These are phyloP conservation scores for Saturnia japonica DNA, from an alignment of 2,888 invertebrate genomes.

Conservation along the genomic window DNA sequence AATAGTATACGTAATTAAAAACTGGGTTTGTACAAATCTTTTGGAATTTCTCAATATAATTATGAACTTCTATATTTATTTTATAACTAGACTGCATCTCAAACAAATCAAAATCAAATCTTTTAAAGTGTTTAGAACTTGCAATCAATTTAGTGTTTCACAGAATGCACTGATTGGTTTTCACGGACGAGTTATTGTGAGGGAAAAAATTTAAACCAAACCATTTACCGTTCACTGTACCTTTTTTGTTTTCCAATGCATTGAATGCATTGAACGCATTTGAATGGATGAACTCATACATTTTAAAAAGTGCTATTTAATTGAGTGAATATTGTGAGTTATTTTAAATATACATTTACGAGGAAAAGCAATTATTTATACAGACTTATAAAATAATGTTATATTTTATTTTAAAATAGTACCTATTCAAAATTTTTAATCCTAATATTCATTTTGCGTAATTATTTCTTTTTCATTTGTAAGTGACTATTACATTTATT, in stretches of 20 bases:
- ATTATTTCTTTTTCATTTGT: too few relatives aligned
- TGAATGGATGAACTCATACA: background rate
- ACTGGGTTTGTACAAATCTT: background rate
- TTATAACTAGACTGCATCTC: too few relatives aligned
- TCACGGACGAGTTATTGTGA: slow-evolving; percentile 9
- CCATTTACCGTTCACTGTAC: background rate
- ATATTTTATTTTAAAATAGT: too few relatives aligned
- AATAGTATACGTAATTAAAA: background rate
- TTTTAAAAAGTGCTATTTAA: background rate
- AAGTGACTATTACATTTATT: too few relatives aligned
- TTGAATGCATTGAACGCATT: background rate
- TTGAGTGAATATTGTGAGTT: background rate
- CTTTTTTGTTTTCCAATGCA: slow-evolving; percentile 5
- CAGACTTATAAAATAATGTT: too few relatives aligned
- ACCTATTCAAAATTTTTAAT: too few relatives aligned
- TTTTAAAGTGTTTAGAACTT: background rate
- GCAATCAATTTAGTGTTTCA: background rate
- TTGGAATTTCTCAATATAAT: too few relatives aligned
- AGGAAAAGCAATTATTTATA: background rate
- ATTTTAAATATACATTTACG: background rate
- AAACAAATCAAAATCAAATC: background rate
- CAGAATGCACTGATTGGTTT: background rate
- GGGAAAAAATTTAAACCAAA: background rate
- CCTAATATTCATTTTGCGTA: too few relatives aligned
- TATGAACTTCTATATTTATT: too few relatives aligned